phyloP scores from a whole-genome alignment of 2,113 vertebrate species.

The Poecile atricapillus region DNA sequence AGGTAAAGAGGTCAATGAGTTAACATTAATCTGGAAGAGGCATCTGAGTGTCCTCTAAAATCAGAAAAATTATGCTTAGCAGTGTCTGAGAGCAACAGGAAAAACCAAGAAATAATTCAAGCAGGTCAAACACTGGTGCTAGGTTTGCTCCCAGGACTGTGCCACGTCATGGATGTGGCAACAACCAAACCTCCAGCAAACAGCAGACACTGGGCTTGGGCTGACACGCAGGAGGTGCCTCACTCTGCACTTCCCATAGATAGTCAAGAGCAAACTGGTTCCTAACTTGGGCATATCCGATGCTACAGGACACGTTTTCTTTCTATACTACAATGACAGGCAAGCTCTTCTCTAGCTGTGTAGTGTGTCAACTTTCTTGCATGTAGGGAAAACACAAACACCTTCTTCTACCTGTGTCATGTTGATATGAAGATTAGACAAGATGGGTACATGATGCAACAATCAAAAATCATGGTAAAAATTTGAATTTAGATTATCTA shows the following conservation, averaged over 20 bases:
- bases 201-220: not conserved
- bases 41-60: not conserved
- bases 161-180: not conserved
- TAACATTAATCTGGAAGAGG: not conserved
- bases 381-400: not conserved
- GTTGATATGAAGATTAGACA: not conserved
- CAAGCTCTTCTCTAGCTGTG: not conserved
- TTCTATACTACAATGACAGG: not conserved
- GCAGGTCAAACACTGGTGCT: not conserved
- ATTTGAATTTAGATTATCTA: not conserved
- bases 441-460: not conserved
- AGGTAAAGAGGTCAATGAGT: not conserved
- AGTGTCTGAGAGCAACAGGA: not conserved
- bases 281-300: too few species aligned
- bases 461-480: not conserved
- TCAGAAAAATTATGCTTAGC: not conserved
- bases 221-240: not conserved
- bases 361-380: not conserved
- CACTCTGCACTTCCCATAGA: not conserved
- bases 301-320: not conserved
- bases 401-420: not conserved
- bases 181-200: not conserved
- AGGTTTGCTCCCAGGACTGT: rapidly evolving
- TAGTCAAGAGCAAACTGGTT: not conserved
- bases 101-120: not conserved